Evolutionary conservation across 2,888 invertebrate genomes (phyloP), one percentile per base, ranked within the genome.

Genomic region (Netelia inedita): DNA sequence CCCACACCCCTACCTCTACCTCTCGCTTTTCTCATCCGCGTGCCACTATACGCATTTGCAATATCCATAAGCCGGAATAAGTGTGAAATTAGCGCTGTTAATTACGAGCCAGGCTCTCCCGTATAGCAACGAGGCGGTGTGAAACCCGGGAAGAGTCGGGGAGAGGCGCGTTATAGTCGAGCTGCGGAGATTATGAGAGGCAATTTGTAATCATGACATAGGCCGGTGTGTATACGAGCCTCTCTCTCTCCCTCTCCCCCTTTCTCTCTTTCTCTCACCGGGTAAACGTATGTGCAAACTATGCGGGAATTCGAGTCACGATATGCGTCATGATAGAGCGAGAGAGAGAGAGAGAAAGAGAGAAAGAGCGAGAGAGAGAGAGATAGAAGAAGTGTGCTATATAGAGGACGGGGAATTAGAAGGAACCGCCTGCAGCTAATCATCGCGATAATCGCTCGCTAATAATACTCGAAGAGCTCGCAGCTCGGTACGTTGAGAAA

Each of bases 371-470:
- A 76, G 66, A 79, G 76, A 66, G 53, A 43, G 2, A 53, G 43
- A 53, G 61, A 68, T 61, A 53, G 69, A 76, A 61, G 74, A 72
- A 66, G 43, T 68, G 46, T 66, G 66, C 10, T 11, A 53, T 73
- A 73, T 69, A 69, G 69, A 46, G 55, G 73, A 35, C 35, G 11
- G n/a, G 35, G 63, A 73, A 74, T 74, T 79, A 69, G 79, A 78
- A 73, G 78, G 74, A 85, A 74, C 65, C 63, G 57, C 79, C 68
- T 65, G 69, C 50, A 28, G 82, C 85, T 85, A 85, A 85, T 85
- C 65, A 79, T 78, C 74, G 65, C 69, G 82, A 82, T 85, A 82
- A 85, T 85, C 78, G 76, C 74, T 65, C 43, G 82, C 74, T 71
- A 85, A 82, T 82, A 82, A 85, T 71, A 59, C 75, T 63, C 59